These are phyloP conservation scores for Platypus cylindrus DNA, from an alignment of 2,888 invertebrate genomes.

Conservation along the genomic window DNA sequence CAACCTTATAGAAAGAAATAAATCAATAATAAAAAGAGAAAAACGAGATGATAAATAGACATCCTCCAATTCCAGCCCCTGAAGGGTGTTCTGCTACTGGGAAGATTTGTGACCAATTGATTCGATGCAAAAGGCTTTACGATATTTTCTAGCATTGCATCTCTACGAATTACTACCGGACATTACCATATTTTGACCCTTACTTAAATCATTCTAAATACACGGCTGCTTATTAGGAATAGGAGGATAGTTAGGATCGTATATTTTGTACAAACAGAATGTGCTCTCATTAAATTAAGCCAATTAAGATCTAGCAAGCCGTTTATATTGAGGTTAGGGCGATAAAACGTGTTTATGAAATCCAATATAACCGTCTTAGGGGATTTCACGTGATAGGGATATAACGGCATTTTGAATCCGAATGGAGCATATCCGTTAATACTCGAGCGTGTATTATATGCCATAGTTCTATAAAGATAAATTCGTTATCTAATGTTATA, in stretches of 20 bases:
- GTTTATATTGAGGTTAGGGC: slow-evolving; percentile 13
- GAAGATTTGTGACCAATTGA: slow-evolving; percentile 29
- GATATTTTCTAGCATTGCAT: no score
- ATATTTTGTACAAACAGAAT: slow-evolving; percentile 12
- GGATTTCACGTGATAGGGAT: slow-evolving; percentile 8
- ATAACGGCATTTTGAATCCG: no score
- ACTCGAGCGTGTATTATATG: no score
- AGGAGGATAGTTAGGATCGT: slow-evolving; percentile 12
- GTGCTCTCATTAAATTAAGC: slow-evolving; percentile 14
- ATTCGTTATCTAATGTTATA: no score
- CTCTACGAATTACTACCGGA: background rate
- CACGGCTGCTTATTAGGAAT: slow-evolving; percentile 14
- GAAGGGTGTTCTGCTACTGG: no score
- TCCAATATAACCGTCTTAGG: slow-evolving; percentile 10
- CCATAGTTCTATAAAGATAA: no score
- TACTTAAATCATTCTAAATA: slow-evolving; percentile 15
- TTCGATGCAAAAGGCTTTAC: slow-evolving; percentile 22
- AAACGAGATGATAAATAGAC: no score
- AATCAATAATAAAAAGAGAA: no score
- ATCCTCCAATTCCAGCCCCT: no score
- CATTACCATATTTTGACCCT: slow-evolving; percentile 2
- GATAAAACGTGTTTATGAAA: slow-evolving; percentile 16
- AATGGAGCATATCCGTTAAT: no score
- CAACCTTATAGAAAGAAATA: no score
- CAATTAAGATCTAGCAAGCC: slow-evolving; percentile 6